Conservation (phyloP, 2,888 invertebrate genomes). For the Athalia circularis region DNA sequence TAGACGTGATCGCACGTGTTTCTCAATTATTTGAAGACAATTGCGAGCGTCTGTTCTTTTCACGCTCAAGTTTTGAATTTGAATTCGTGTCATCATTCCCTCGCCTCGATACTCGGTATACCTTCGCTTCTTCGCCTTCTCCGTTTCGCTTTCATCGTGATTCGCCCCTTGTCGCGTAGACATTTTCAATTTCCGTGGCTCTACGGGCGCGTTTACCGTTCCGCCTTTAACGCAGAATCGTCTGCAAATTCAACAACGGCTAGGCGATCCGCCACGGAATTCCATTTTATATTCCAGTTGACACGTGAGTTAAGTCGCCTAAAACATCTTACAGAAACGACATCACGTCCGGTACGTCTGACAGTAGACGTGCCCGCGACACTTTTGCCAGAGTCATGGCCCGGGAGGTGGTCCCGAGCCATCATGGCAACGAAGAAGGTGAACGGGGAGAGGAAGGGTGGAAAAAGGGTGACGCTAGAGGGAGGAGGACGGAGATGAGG, state of each 20-base stretch:
- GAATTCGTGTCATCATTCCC: slow-evolving; percentile 24
- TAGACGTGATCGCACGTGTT: not conserved
- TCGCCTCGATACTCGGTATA: slow-evolving; percentile 7
- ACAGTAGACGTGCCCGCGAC: slow-evolving; percentile 66
- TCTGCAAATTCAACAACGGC: slow-evolving; percentile 31
- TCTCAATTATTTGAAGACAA: not conserved
- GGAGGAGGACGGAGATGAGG: slow-evolving; percentile 11
- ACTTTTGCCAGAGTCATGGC: slow-evolving; percentile 46
- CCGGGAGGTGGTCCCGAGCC: slow-evolving; percentile 51
- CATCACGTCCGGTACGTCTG: slow-evolving; percentile 68
- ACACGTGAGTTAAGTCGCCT: slow-evolving; percentile 54
- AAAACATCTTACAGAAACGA: slow-evolving; percentile 61
- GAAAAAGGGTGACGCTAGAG: slow-evolving; percentile 47
- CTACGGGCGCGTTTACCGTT: slow-evolving; percentile 37
- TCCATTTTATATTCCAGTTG: slow-evolving; percentile 45
- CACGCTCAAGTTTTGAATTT: slow-evolving; percentile 14
- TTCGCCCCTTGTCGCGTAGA: slow-evolving; percentile 38
- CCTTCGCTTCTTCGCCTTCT: slow-evolving; percentile 1
- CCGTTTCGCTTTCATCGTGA: slow-evolving; percentile 36
- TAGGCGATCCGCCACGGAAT: slow-evolving; percentile 28
- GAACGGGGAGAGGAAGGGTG: slow-evolving; percentile 39
- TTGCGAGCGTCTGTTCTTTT: not conserved
- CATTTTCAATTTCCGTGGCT: slow-evolving; percentile 44
- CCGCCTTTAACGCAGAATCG: slow-evolving; percentile 33
- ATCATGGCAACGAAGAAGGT: slow-evolving; percentile 43